Percentiles rank a stretch among this genome's conserved stretches.
Conservation (phyloP, 2,888 invertebrate genomes). For the Laothoe populi region DNA sequence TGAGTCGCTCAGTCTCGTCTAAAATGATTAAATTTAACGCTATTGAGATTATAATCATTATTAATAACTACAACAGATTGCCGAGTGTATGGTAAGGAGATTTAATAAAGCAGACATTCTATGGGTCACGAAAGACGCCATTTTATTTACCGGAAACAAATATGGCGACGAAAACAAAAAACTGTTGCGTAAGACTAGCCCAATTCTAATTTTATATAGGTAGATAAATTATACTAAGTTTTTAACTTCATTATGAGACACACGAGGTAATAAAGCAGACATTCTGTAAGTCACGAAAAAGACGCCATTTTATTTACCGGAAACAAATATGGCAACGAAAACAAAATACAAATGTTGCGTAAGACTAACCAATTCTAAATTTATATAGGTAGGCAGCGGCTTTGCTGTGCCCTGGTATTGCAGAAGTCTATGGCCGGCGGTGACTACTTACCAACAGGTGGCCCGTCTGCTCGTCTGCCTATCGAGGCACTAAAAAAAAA, state of each 20-base stretch:
- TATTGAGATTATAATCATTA: constrained; percentile 44
- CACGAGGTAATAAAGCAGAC: constrained; percentile 21
- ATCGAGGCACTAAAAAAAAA: too few relatives aligned
- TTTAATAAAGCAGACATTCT: constrained; percentile 13
- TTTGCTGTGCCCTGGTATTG: too few relatives aligned
- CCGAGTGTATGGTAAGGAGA: constrained; percentile 37
- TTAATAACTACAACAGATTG: constrained; percentile 31
- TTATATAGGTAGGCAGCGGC: too few relatives aligned
- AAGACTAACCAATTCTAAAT: too few relatives aligned
- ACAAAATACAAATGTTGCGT: background rate
- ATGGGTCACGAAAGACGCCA: constrained; percentile 1
- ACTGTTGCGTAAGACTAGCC: too few relatives aligned
- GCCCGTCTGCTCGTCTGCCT: too few relatives aligned
- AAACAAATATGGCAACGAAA: background rate
- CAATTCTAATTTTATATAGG: too few relatives aligned
- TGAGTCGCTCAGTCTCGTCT: constrained; percentile 78
- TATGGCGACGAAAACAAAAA: background rate
- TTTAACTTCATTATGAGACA: too few relatives aligned
- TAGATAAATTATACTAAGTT: too few relatives aligned
- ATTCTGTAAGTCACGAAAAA: background rate
- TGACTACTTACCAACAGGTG: too few relatives aligned
- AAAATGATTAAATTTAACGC: constrained; percentile 58
- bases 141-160: background rate
- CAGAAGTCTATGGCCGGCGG: too few relatives aligned
- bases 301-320: background rate